A percentile compares a stretch with the other conserved stretches of the same genome.
Conservation (phyloP, 2,113 vertebrate species). For the Hiodon tergisus region DNA sequence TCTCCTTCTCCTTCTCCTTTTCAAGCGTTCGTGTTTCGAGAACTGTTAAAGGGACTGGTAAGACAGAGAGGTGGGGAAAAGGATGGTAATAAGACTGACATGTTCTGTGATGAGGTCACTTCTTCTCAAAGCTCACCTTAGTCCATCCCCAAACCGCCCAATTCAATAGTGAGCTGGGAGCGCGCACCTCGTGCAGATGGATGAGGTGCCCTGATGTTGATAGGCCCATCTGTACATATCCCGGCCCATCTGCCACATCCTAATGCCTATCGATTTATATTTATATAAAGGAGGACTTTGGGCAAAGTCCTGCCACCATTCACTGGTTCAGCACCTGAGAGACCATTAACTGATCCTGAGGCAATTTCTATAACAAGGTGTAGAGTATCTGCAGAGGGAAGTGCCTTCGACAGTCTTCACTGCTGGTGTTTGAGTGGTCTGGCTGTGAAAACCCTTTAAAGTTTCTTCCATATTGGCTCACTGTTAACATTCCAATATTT, state of each 20-base stretch:
- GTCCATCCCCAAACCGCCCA: too few species aligned
- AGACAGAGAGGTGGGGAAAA: too few species aligned
- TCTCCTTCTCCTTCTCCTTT: neutral
- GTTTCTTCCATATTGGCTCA: neutral
- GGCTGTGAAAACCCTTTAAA: neutral
- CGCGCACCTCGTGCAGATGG: too few species aligned
- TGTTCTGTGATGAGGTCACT: too few species aligned
- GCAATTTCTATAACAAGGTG: conserved; percentile 21
- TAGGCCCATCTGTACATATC: conserved; percentile 15
- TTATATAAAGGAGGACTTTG: neutral
- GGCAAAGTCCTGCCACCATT: neutral
- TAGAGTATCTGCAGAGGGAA: neutral
- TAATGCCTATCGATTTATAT: conserved; percentile 26
- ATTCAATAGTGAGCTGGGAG: too few species aligned
- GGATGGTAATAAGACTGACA: too few species aligned
- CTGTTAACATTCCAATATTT: too few species aligned
- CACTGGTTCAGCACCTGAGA: neutral
- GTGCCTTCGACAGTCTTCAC: neutral
- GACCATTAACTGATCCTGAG: conserved; percentile 7
- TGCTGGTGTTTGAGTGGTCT: neutral
- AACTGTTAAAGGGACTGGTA: too few species aligned
- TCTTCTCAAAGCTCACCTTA: too few species aligned
- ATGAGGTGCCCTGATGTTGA: neutral
- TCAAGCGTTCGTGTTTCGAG: too few species aligned
- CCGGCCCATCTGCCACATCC: neutral